These are phyloP conservation scores for Cyprinella venusta DNA, from an alignment of 2,797 vertebrate species.

Conservation along the genomic window DNA sequence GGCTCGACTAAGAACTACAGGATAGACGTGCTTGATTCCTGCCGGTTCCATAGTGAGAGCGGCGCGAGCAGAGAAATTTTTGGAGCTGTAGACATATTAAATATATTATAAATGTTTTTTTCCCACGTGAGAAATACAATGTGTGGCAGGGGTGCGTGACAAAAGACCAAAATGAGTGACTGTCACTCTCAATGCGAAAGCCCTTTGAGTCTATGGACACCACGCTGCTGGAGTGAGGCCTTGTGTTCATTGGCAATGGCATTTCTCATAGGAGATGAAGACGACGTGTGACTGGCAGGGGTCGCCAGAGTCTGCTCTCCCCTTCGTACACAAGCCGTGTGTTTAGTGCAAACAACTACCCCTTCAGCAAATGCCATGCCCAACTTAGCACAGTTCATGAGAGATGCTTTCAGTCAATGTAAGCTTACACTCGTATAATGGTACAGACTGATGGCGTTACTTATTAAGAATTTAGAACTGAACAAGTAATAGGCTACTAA, in stretches of 20 bases:
- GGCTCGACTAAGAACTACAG: too few species aligned
- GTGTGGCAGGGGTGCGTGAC: too few species aligned
- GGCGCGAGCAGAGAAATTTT: too few species aligned
- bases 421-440: neutral
- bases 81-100: too few species aligned
- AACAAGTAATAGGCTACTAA: neutral
- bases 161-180: too few species aligned
- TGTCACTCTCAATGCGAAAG: too few species aligned
- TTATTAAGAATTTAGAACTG: neutral
- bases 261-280: constrained; percentile 47
- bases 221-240: constrained; percentile 30
- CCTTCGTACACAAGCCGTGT: constrained; percentile 42
- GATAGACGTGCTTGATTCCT: too few species aligned
- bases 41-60: too few species aligned
- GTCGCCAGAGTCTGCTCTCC: constrained; percentile 33
- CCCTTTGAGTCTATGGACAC: constrained; percentile 21
- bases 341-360: constrained; percentile 45
- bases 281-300: constrained; percentile 48
- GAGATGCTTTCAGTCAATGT: neutral
- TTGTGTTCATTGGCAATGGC: constrained; percentile 53
- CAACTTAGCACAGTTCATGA: constrained; percentile 27
- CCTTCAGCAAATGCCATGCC: constrained; percentile 34
- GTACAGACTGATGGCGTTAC: neutral
- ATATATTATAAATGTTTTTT: too few species aligned
- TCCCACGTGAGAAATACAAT: too few species aligned